Conservation (phyloP, 2,888 invertebrate genomes). For the Glyphotaelius pellucidus region DNA sequence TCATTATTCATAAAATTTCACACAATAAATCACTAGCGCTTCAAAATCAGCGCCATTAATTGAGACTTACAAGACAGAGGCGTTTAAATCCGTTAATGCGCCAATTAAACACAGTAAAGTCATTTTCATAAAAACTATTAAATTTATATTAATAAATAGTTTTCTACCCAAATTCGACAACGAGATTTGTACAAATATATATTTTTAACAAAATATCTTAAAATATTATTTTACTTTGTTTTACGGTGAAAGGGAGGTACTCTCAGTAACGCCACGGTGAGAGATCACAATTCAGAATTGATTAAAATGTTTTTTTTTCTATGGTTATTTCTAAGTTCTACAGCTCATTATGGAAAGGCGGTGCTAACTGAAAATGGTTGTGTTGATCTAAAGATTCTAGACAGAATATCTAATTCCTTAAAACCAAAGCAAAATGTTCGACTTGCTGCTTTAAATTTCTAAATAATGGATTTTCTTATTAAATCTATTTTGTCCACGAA, state of each 20-base stretch:
- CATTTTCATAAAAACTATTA: not conserved
- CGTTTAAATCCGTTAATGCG: constrained; percentile 15
- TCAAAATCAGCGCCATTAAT: not conserved
- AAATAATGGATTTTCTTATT: too few species aligned
- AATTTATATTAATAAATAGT: not conserved
- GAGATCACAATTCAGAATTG: too few species aligned
- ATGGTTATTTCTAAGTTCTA: too few species aligned
- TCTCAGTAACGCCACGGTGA: not conserved
- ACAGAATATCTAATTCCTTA: too few species aligned
- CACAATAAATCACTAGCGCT: not conserved
- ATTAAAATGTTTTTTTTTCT: too few species aligned
- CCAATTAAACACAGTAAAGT: not conserved
- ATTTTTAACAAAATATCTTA: not conserved
- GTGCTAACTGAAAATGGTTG: too few species aligned
- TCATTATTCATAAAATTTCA: not conserved
- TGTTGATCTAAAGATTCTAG: too few species aligned
- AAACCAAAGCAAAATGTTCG: too few species aligned
- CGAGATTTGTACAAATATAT: not conserved
- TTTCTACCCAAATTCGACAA: not conserved
- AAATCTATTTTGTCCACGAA: too few species aligned
- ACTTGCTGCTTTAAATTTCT: too few species aligned
- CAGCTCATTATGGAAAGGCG: too few species aligned
- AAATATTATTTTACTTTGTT: not conserved
- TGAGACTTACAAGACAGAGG: not conserved
- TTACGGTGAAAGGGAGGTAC: not conserved